Conservation (phyloP, 2,888 invertebrate genomes). For the Drosophila vallismaia region DNA sequence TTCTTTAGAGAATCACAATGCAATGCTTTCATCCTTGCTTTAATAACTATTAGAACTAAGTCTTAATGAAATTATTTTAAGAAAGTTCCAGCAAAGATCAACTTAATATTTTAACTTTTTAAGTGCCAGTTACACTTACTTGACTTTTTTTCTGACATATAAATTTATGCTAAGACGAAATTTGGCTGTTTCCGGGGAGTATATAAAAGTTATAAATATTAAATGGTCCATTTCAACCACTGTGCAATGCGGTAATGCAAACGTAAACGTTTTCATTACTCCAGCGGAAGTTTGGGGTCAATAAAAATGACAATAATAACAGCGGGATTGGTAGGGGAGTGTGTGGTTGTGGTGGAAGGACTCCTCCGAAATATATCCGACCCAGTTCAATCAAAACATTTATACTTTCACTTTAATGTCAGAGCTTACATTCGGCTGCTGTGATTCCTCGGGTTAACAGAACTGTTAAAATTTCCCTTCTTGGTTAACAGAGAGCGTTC, state of each 20-base stretch:
- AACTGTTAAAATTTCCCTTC: constrained; percentile 60
- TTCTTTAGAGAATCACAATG: neutral
- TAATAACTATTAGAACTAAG: too few species aligned
- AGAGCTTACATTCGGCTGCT: constrained; percentile 9
- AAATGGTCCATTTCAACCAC: constrained; percentile 8
- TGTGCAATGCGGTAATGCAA: constrained; percentile 55
- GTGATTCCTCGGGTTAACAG: neutral
- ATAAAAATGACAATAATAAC: constrained; percentile 70
- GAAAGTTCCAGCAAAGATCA: too few species aligned
- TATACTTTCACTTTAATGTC: constrained; percentile 37
- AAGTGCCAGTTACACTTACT: too few species aligned
- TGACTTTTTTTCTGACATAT: neutral
- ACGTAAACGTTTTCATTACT: constrained; percentile 73
- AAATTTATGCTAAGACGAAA: neutral
- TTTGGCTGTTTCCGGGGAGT: constrained; percentile 18
- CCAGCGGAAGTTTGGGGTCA: constrained; percentile 60
- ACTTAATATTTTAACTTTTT: neutral
- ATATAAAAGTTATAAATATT: constrained; percentile 60
- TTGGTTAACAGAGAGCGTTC: neutral
- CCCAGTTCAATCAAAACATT: constrained; percentile 45
- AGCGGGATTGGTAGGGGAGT: neutral
- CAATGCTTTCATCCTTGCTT: too few species aligned
- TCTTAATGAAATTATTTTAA: too few species aligned
- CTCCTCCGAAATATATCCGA: constrained; percentile 11
- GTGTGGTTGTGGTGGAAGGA: neutral